phyloP scores from a whole-genome alignment of 1,140 invertebrate genomes.

The Papilio polyxenes region DNA sequence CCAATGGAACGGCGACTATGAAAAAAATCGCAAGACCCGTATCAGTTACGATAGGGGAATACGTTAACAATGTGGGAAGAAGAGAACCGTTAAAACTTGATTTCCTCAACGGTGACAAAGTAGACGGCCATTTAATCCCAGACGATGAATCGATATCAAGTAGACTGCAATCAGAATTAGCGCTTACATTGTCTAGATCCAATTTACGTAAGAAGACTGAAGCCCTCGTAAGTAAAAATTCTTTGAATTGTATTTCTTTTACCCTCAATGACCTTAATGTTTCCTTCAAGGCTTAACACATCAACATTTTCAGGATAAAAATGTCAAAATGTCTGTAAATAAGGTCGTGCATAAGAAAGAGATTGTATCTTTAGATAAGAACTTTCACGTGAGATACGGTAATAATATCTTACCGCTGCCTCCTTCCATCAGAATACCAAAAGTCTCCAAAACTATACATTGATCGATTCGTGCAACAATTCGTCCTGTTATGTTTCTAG shows the following conservation, averaged over 20 bases:
- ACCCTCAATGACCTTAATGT: neutral
- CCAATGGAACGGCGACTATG: constrained; percentile 75
- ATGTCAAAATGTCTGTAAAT: constrained; percentile 55
- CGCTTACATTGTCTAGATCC: constrained; percentile 86
- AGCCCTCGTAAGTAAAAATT: constrained; percentile 80
- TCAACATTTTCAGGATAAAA: constrained; percentile 66
- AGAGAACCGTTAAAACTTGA: constrained; percentile 85
- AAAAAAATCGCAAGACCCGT: constrained; percentile 78
- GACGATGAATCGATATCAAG: constrained; percentile 81
- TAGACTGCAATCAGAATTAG: constrained; percentile 86
- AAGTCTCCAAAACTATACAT: constrained; percentile 69
- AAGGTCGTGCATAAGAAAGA: constrained; percentile 54
- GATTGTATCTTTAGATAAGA: constrained; percentile 66
- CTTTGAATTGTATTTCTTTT: neutral
- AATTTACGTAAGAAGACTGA: constrained; percentile 86
- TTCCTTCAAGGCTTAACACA: constrained; percentile 41
- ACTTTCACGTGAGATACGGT: constrained; percentile 80
- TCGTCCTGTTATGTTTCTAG: constrained; percentile 29
- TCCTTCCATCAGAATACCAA: constrained; percentile 78
- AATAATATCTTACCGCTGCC: constrained; percentile 79
- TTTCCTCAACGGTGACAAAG: constrained; percentile 81
- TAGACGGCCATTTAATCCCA: constrained; percentile 59
- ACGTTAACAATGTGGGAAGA: constrained; percentile 80
- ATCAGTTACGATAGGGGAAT: constrained; percentile 86
- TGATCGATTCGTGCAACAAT: constrained; percentile 42